These are phyloP conservation scores for Plestiodon gilberti DNA, from an alignment of 2,113 vertebrate genomes.

Conservation along the genomic window DNA sequence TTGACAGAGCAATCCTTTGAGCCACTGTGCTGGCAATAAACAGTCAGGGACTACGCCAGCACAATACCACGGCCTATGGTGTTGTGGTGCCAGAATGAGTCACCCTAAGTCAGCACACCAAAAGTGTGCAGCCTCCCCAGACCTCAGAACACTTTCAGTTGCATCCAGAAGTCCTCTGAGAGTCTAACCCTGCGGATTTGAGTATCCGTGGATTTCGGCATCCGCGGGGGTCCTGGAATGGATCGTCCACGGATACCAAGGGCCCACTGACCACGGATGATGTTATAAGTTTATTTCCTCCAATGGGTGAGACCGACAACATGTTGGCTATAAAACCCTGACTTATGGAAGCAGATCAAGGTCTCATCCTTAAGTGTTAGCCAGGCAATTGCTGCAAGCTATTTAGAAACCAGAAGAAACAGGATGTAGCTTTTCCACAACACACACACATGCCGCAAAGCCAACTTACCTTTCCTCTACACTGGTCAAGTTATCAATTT, in stretches of 20 bases:
- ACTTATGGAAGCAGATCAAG: not conserved
- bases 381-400: constrained; percentile 25
- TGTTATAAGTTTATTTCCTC: not conserved
- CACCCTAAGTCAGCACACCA: not conserved
- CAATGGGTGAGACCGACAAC: not conserved
- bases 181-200: too few species aligned
- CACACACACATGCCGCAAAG: not conserved
- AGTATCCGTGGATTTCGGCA: too few species aligned
- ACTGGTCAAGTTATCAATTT: constrained; percentile 95
- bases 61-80: not conserved
- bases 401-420: not conserved
- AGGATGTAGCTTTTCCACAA: not conserved
- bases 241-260: too few species aligned
- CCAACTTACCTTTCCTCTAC: constrained; percentile 89
- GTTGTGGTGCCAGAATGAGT: not conserved
- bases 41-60: not conserved
- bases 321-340: not conserved
- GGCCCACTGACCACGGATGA: not conserved
- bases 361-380: not conserved
- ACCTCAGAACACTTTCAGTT: too few species aligned
- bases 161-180: too few species aligned
- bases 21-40: not conserved
- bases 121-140: too few species aligned
- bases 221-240: too few species aligned
- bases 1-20: not conserved